These are phyloP conservation scores for Bathynomus jamesi DNA, from an alignment of 1,140 invertebrate genomes.

Conservation along the genomic window DNA sequence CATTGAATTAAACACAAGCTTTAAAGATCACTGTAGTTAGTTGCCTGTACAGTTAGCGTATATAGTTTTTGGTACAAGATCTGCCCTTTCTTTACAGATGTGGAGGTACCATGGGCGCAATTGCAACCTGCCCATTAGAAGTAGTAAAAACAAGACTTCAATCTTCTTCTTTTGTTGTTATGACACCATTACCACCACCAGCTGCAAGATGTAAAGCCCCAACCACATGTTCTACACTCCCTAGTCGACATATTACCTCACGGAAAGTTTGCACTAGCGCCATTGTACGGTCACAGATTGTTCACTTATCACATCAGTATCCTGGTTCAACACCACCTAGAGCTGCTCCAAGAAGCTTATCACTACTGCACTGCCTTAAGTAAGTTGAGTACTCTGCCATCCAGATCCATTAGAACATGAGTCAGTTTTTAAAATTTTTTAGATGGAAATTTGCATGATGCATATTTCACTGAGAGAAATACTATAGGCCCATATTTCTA, in stretches of 20 bases:
- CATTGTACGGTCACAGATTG: conserved; percentile 22
- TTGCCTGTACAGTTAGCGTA: not conserved
- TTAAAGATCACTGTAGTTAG: not conserved
- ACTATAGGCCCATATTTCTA: too few relatives aligned
- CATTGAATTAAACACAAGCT: not conserved
- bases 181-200: conserved; percentile 42
- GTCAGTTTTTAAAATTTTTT: too few relatives aligned
- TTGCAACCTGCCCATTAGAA: conserved; percentile 95
- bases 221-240: conserved; percentile 41
- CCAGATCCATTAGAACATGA: too few relatives aligned
- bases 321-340: conserved; percentile 3
- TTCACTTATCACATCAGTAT: conserved; percentile 35
- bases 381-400: conserved; percentile 21
- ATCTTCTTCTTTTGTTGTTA: conserved; percentile 67
- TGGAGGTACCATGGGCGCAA: conserved; percentile 90
- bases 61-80: not conserved
- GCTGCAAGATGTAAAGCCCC: conserved; percentile 46
- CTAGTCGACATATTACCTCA: conserved; percentile 9
- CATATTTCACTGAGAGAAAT: too few relatives aligned
- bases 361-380: conserved; percentile 36
- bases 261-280: conserved; percentile 25
- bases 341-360: conserved; percentile 14
- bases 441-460: too few relatives aligned
- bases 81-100: conserved; percentile 53
- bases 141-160: conserved; percentile 97